Percentiles rank a stretch among this genome's conserved stretches.
Conservation (phyloP, 2,797 vertebrate genomes). For the Nothura maculosa region DNA sequence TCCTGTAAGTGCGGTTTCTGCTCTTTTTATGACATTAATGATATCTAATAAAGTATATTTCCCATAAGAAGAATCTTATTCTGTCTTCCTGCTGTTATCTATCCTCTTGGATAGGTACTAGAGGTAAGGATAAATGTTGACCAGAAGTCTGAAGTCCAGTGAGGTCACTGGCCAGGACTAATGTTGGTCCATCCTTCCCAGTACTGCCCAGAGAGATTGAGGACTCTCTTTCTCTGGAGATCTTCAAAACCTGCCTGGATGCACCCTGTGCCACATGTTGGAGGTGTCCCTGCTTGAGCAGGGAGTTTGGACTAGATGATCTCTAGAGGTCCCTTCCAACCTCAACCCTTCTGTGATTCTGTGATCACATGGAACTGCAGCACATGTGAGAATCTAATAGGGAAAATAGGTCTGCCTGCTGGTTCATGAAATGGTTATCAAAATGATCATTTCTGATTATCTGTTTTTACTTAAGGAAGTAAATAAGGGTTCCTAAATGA, state of each 20-base stretch:
- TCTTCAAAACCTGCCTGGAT: too few species aligned
- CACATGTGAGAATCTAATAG: background rate
- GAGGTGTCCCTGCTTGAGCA: too few species aligned
- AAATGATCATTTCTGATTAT: fast-evolving
- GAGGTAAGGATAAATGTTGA: background rate
- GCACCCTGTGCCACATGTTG: too few species aligned
- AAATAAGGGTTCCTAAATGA: background rate
- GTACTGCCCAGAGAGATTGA: too few species aligned
- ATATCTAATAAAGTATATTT: background rate
- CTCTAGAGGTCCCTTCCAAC: too few species aligned
- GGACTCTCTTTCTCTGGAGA: too few species aligned
- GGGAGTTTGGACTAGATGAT: too few species aligned
- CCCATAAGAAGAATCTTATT: background rate
- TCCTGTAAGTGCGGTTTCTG: background rate
- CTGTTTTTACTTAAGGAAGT: background rate
- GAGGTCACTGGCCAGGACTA: background rate
- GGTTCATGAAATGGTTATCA: background rate
- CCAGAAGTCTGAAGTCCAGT: background rate
- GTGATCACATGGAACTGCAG: background rate
- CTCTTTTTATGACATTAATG: background rate
- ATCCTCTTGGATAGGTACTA: background rate
- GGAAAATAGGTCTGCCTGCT: background rate
- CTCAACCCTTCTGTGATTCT: too few species aligned
- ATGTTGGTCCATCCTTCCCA: background rate
- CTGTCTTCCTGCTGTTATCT: background rate